Percentiles rank a stretch among this genome's conserved stretches.
Conservation (phyloP, 2,113 vertebrate species). For the Brachyhypopomus occidentalis region DNA sequence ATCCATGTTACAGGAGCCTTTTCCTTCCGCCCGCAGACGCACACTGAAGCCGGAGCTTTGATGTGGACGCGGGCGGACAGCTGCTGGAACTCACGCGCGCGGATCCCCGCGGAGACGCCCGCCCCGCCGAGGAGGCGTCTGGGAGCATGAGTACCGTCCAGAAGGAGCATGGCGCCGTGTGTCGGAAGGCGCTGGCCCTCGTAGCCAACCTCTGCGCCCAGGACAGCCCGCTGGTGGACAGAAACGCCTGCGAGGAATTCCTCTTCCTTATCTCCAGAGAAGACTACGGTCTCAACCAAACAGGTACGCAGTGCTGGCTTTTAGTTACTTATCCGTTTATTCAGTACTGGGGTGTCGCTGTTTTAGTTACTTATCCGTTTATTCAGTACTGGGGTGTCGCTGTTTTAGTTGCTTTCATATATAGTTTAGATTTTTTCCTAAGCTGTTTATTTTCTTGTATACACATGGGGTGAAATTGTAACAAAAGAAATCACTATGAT, state of each 20-base stretch:
- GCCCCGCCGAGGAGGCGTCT: constrained; percentile 70
- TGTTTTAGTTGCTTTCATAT: neutral
- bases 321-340: constrained; percentile 26
- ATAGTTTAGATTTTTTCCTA: neutral
- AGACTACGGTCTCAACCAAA: constrained; percentile 60
- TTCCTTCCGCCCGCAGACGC: neutral
- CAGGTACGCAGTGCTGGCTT: constrained; percentile 62
- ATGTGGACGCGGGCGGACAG: constrained; percentile 50
- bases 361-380: constrained; percentile 34
- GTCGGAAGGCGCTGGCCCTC: constrained; percentile 79
- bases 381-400: neutral
- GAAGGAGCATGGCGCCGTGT: constrained; percentile 78
- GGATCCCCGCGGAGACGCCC: constrained; percentile 68
- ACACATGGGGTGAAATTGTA: no score
- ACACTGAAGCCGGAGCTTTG: constrained; percentile 47
- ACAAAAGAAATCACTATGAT: neutral
- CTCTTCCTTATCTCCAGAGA: constrained; percentile 71
- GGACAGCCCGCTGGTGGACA: constrained; percentile 73
- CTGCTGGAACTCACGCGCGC: constrained; percentile 37
- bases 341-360: neutral
- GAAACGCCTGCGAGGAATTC: constrained; percentile 76
- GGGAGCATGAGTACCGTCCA: constrained; percentile 77
- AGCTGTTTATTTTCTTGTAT: neutral
- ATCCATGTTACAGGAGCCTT: neutral
- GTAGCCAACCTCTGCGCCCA: constrained; percentile 79